phyloP scores from a whole-genome alignment of 2,113 vertebrate species.

The Kryptolebias marmoratus region DNA sequence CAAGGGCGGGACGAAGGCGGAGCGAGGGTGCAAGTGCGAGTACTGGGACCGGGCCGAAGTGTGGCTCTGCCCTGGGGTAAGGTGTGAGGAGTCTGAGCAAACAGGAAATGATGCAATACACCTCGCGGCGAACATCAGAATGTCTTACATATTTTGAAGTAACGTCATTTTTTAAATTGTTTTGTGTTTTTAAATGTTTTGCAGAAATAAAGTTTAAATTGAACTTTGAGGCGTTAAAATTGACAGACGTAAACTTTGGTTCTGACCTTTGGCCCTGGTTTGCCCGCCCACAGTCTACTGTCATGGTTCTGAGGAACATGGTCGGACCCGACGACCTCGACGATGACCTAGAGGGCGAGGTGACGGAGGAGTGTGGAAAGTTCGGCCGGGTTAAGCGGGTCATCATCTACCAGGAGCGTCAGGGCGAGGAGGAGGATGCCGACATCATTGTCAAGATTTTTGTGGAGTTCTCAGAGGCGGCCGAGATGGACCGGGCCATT shows the following conservation, averaged over 20 bases:
- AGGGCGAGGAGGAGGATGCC: conserved; percentile 92
- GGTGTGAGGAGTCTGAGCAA: too few relatives aligned
- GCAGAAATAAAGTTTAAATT: not conserved
- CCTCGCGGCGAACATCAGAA: too few relatives aligned
- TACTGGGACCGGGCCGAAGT: not conserved
- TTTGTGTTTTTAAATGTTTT: not conserved
- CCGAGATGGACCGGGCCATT: conserved; percentile 92
- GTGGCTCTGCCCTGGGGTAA: not conserved
- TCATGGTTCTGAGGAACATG: conserved; percentile 97
- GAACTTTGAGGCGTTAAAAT: too few relatives aligned
- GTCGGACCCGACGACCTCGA: conserved; percentile 95
- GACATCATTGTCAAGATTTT: conserved; percentile 97
- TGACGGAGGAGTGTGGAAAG: conserved; percentile 94
- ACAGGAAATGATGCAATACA: too few relatives aligned
- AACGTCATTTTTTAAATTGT: too few relatives aligned
- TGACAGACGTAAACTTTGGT: too few relatives aligned
- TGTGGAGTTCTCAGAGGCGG: conserved; percentile 89
- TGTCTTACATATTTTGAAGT: too few relatives aligned
- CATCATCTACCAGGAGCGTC: conserved; percentile 96
- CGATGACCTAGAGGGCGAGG: conserved; percentile 91
- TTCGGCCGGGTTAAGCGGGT: conserved; percentile 91
- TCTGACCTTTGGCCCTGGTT: not conserved
- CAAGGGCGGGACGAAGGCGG: too few relatives aligned
- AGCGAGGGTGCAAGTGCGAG: too few relatives aligned
- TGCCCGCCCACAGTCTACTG: conserved; percentile 84